Conservation (phyloP, 2,888 invertebrate species). For the Amblyteles armatorius region DNA sequence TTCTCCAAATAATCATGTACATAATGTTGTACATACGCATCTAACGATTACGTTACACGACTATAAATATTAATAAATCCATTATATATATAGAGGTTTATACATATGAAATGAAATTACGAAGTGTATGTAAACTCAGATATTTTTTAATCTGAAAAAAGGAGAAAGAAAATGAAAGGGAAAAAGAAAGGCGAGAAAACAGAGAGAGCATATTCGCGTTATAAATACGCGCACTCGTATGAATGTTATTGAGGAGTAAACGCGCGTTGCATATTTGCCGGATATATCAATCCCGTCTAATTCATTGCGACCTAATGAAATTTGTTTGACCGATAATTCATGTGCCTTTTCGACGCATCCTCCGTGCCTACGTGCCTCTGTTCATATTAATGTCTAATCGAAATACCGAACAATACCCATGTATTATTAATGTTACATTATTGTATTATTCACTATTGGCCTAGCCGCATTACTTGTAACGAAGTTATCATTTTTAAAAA, state of each 20-base stretch:
- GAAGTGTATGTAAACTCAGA: slow-evolving; percentile 64
- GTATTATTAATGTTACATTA: slow-evolving; percentile 83
- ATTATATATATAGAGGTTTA: slow-evolving; percentile 65
- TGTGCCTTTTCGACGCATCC: slow-evolving; percentile 65
- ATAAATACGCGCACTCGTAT: slow-evolving; percentile 52
- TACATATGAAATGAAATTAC: slow-evolving; percentile 59
- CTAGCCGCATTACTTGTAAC: slow-evolving; percentile 62
- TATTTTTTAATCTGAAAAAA: slow-evolving; percentile 64
- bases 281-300: slow-evolving; percentile 30
- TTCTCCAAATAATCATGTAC: slow-evolving; percentile 73
- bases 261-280: slow-evolving; percentile 46
- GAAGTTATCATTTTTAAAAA: slow-evolving; percentile 57
- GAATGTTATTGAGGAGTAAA: slow-evolving; percentile 52
- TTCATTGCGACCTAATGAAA: slow-evolving; percentile 49
- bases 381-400: slow-evolving; percentile 72
- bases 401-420: slow-evolving; percentile 77
- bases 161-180: slow-evolving; percentile 25
- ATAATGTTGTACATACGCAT: slow-evolving; percentile 82
- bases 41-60: slow-evolving; percentile 77
- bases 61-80: slow-evolving; percentile 71
- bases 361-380: slow-evolving; percentile 70
- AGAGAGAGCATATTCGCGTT: slow-evolving; percentile 52
- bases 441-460: slow-evolving; percentile 77
- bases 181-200: slow-evolving; percentile 9
- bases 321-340: slow-evolving; percentile 61